Base-by-base conservation (phyloP, 1,140 invertebrate species). In the Macrobrachium nipponense region DNA sequence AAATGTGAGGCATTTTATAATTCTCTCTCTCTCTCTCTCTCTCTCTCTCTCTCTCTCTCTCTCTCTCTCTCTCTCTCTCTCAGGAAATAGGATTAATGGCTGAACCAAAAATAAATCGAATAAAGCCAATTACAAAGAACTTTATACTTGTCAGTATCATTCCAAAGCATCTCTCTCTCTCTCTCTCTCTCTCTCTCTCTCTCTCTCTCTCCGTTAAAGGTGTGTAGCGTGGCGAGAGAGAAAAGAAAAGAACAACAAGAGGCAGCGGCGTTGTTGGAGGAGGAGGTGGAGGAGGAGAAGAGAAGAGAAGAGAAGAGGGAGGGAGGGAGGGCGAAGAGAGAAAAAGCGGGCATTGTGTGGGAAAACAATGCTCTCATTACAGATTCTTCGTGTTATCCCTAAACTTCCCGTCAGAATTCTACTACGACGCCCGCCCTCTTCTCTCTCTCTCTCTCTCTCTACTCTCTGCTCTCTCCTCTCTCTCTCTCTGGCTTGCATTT, bases 281-380 rank as follows among this genome's bases (percentile, higher is more conserved):
- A 20, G 72, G 58, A 51, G 58, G 72, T 23, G 59, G 59, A 59
- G 60, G 76, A 60, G 76, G 60, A 73, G 70, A 6, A 27, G 27
- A 36, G 27, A 20, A 27, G 27, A 36, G 27, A 20, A 20, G 20
- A 20, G 20, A 20, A 64, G 62, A 64, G 62, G 20, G 62, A 64
- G 62, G 20, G 62, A 64, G 62, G 62, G 20, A 5, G 5, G 62
- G 27, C 27, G 27, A 36, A 36, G 27, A 64, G 68, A 72, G 68
- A 72, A 36, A 36, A 36, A 36, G 27, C 43, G 62, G 60, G 80
- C 20, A 82, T 82, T 82, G 80, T 82, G 80, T 82, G 68, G 68
- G 58, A 81, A 82, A 75, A 82, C 80, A 82, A 82, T 82, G 60
- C 51, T 73, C 68, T 82, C 70, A 75, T 82, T 82, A 61, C 68